Conservation (phyloP, 2,797 vertebrate genomes). For the Aldrovandia affinis region DNA sequence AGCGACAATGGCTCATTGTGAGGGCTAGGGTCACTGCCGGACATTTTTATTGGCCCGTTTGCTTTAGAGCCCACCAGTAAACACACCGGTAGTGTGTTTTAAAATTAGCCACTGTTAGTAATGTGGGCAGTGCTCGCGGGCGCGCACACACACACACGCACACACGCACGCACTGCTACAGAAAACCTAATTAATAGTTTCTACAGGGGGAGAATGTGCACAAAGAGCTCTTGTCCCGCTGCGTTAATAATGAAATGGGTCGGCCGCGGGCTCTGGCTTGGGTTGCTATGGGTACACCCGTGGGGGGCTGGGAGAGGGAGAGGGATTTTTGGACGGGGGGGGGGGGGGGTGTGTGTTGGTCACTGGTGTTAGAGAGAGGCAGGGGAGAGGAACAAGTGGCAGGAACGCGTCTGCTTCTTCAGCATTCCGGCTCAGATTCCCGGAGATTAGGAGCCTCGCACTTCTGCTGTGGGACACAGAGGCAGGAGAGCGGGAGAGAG, state of each 20-base stretch:
- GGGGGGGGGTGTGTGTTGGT: not conserved
- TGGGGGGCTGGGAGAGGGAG: not conserved
- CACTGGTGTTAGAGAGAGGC: constrained; percentile 1
- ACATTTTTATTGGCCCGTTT: constrained; percentile 21
- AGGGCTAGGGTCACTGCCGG: not conserved
- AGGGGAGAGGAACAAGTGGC: constrained; percentile 12
- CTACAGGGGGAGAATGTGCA: constrained; percentile 4
- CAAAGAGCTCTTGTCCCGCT: constrained; percentile 22
- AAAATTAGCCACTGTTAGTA: constrained; percentile 18
- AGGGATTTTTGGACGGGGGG: too few species aligned
- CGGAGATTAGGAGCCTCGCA: not conserved
- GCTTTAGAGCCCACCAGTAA: constrained; percentile 16
- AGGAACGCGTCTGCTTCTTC: not conserved
- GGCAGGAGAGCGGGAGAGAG: not conserved
- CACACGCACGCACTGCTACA: not conserved
- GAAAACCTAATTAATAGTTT: constrained; percentile 23
- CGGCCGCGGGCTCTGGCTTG: constrained; percentile 9
- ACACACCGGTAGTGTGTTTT: not conserved
- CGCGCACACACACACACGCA: constrained; percentile 7
- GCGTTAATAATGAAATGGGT: constrained; percentile 22
- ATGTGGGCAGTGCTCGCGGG: not conserved
- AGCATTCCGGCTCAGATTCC: constrained; percentile 16
- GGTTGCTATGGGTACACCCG: constrained; percentile 16
- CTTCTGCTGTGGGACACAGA: not conserved
- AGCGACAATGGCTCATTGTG: constrained; percentile 9